Base-by-base conservation (phyloP, 2,797 vertebrate species). In the Bryconaethiops microstoma region DNA sequence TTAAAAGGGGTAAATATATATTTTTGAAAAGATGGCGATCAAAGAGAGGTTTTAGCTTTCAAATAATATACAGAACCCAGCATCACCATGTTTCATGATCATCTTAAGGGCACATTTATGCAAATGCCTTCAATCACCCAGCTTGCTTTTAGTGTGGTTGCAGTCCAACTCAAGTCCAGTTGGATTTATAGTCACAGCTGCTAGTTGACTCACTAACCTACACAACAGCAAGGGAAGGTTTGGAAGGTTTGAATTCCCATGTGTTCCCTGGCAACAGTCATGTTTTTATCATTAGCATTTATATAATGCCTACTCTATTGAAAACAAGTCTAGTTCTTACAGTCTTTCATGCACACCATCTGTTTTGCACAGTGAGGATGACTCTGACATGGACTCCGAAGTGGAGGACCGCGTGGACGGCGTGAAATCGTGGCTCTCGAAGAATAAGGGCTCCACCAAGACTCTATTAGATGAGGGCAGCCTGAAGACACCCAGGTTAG, bases 391-490 rank as follows among this genome's bases (percentile, higher is more conserved):
- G 6, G 98, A 99, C 87, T 99, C 96, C 0, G 98, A 99, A 89
- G 94, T 98, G 84, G 98, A 99, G 88, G 96, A 99, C 72, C 96
- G 98, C 0, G 98, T 99, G 74, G 97, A 99, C 0, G 97, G 96
- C 19, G 96, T 99, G 84, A 99, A 99, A 89, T 97, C 97, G 10
- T 97, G 97, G 97, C 92, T 99, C 72, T 99, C 96, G 0, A 99
- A 96, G 93, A 98, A 96, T 92, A 99, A 98, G 91, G 95, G 95
- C 85, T 95, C 96, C 70, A 91, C 93, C 82, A 99, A 98, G 92
- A 92, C 95, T 0, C 91, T 94, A 84, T 95, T 95, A 0, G 97
- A 99, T 1, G 97, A 99, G 0, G 94, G 96, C 81, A 96, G 94
- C 89, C 92, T 96, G 81, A 99, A 97, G 92, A 95, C 94, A 87